phyloP scores from a whole-genome alignment of 2,888 invertebrate species.

The Leucophora obtusa region DNA sequence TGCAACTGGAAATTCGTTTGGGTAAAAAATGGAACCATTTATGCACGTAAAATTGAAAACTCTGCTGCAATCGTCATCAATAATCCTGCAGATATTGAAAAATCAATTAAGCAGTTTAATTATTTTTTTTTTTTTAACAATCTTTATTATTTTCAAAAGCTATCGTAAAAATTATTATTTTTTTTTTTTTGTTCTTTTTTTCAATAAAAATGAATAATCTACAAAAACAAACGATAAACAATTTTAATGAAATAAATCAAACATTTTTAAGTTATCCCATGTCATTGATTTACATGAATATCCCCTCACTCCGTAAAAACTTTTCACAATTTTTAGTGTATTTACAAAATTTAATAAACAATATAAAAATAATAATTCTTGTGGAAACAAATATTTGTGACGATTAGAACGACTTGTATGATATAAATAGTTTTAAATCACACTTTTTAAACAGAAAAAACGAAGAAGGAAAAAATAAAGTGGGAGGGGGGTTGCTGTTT shows the following conservation, averaged over 20 bases:
- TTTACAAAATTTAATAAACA: not conserved
- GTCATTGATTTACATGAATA: not conserved
- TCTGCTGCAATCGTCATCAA: not conserved
- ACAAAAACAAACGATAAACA: too few species aligned
- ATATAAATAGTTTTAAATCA: not conserved
- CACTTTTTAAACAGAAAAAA: not conserved
- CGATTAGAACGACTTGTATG: not conserved
- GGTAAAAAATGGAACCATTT: slow-evolving; percentile 8
- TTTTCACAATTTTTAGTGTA: not conserved
- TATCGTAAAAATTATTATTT: too few species aligned
- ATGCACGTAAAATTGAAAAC: not conserved
- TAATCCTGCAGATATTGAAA: not conserved
- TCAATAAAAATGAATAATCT: too few species aligned
- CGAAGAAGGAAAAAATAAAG: not conserved
- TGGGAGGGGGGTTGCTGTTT: not conserved
- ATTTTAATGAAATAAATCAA: too few species aligned
- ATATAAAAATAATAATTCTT: not conserved
- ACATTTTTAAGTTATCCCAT: too few species aligned
- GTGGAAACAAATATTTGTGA: not conserved
- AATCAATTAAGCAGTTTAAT: slow-evolving; percentile 1
- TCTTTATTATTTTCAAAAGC: too few species aligned
- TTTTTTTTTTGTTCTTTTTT: too few species aligned
- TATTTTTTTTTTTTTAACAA: not conserved
- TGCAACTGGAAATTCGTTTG: slow-evolving; percentile 4
- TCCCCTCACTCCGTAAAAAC: not conserved